A percentile compares a stretch with the other conserved stretches of the same genome.
Conservation (phyloP, 2,888 invertebrate species). For the Tanypteryx hageni region DNA sequence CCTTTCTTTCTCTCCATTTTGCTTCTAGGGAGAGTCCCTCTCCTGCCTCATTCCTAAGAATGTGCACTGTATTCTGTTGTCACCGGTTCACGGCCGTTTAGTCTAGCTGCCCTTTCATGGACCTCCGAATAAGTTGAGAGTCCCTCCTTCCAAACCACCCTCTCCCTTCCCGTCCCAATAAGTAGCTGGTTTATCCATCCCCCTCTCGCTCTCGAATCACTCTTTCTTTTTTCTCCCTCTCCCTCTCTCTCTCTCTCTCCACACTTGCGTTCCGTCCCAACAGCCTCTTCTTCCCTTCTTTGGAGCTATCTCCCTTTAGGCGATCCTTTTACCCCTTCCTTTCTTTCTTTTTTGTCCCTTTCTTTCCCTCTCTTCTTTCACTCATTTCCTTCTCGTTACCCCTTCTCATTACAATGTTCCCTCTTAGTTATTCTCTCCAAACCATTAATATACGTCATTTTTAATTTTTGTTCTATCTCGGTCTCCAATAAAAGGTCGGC, state of each 20-base stretch:
- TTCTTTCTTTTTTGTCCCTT: too few relatives aligned
- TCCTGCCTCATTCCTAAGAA: not conserved
- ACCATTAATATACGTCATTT: too few relatives aligned
- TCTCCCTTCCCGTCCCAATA: too few relatives aligned
- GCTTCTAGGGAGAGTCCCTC: too few relatives aligned
- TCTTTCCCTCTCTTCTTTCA: too few relatives aligned
- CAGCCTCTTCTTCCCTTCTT: not conserved
- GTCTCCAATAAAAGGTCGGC: too few relatives aligned
- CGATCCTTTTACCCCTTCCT: not conserved
- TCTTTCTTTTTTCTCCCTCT: not conserved
- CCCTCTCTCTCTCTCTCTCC: not conserved
- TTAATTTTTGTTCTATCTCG: too few relatives aligned
- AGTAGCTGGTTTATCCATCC: too few relatives aligned
- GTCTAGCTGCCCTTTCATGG: slow-evolving; percentile 45
- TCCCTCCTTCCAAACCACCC: not conserved
- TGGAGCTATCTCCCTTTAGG: not conserved
- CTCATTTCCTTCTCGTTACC: too few relatives aligned
- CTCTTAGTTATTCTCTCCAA: too few relatives aligned
- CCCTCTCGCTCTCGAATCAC: not conserved
- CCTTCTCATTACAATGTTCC: too few relatives aligned
- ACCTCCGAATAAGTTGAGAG: not conserved
- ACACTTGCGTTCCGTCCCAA: not conserved
- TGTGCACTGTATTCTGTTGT: slow-evolving; percentile 36
- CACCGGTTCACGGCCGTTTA: slow-evolving; percentile 36
- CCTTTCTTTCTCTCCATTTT: too few relatives aligned